A percentile compares a stretch with the other conserved stretches of the same genome.
Evolutionary conservation across 2,113 vertebrate species (phyloP).

Genomic region (Oreochromis aureus): DNA sequence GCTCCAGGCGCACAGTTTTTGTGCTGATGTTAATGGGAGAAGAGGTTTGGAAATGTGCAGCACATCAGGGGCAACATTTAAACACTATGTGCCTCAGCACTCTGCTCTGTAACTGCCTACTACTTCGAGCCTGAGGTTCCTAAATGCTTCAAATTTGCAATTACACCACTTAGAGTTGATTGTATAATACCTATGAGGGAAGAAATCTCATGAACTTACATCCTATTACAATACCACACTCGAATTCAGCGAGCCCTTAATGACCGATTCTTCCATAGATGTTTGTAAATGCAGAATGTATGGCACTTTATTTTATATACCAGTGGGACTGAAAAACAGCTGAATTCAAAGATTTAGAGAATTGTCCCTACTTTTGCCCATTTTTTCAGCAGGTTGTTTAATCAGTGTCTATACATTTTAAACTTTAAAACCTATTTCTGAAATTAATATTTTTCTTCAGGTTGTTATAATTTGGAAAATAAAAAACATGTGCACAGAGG

Average conservation of each 20-base stretch:
- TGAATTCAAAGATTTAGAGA: background rate
- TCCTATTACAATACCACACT: background rate
- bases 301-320: background rate
- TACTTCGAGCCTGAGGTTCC: background rate
- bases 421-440: background rate
- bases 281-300: background rate
- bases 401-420: background rate
- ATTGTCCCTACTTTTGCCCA: background rate
- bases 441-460: background rate
- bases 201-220: background rate
- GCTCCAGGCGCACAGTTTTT: background rate
- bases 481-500: background rate
- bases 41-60: background rate
- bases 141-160: background rate
- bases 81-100: background rate
- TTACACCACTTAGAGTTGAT: background rate
- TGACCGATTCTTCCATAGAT: background rate
- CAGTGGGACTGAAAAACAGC: background rate
- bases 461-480: background rate
- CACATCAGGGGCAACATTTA: background rate
- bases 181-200: background rate
- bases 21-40: background rate
- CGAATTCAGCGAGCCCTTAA: background rate
- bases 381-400: background rate
- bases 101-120: background rate